Evolutionary conservation across 2,888 invertebrate genomes (phyloP).

Genomic region (Drosophila antonietae): DNA sequence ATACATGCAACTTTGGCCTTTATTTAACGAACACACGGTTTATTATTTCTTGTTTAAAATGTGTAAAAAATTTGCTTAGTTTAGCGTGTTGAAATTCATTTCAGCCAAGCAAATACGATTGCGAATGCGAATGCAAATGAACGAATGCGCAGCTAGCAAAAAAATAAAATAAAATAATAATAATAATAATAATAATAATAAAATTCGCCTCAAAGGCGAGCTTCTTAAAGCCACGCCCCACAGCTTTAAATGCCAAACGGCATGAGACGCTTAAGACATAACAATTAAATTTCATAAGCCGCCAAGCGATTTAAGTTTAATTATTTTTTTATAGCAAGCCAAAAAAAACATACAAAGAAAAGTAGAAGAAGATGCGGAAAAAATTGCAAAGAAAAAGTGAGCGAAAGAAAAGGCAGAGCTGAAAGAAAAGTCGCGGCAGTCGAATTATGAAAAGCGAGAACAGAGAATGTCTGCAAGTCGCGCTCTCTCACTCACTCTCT

Average conservation of each 20-base stretch:
- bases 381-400: slow-evolving; percentile 5
- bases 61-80: slow-evolving; percentile 56
- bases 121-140: slow-evolving; percentile 37
- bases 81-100: slow-evolving; percentile 55
- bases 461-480: neutral
- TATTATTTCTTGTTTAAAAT: slow-evolving; percentile 53
- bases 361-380: neutral
- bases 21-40: slow-evolving; percentile 49
- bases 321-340: slow-evolving; percentile 57
- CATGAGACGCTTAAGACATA: slow-evolving; percentile 36
- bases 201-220: slow-evolving; percentile 20
- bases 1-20: slow-evolving; percentile 40
- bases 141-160: slow-evolving; percentile 24
- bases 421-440: slow-evolving; percentile 25
- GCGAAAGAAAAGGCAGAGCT: slow-evolving; percentile 33
- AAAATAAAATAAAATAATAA: slow-evolving; percentile 2
- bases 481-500: neutral
- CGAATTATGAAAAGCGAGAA: slow-evolving; percentile 46
- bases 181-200: too few relatives aligned
- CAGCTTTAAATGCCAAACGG: slow-evolving; percentile 9
- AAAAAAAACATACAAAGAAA: neutral
- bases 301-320: slow-evolving; percentile 62
- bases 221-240: slow-evolving; percentile 45
- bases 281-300: slow-evolving; percentile 71
- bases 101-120: slow-evolving; percentile 25